Conservation (phyloP, 2,797 vertebrate species). For the Megalops cyprinoides region DNA sequence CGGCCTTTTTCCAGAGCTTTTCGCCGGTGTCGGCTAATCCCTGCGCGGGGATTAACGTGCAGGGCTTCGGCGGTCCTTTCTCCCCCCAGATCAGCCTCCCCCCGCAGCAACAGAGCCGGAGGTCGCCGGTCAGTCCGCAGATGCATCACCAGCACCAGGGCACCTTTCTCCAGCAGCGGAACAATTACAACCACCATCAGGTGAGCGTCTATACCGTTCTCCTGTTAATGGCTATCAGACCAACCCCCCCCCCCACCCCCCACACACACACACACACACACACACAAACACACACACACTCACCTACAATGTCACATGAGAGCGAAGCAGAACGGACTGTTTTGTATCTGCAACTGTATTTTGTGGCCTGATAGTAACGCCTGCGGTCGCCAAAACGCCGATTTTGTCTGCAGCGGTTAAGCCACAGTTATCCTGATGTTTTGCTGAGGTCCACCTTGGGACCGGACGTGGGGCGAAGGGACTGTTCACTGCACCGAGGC, state of each 20-base stretch:
- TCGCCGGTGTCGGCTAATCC: conserved; percentile 86
- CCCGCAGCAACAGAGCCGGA: conserved; percentile 82
- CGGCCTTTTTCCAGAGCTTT: conserved; percentile 94
- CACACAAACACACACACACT: too few species aligned
- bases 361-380: neutral
- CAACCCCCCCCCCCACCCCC: too few species aligned
- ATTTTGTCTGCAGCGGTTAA: neutral
- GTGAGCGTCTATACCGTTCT: conserved; percentile 63
- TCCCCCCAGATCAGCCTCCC: conserved; percentile 87
- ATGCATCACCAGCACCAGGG: conserved; percentile 86
- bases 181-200: conserved; percentile 96
- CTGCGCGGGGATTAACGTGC: conserved; percentile 83
- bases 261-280: too few species aligned
- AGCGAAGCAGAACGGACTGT: neutral
- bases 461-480: neutral
- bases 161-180: conserved; percentile 91
- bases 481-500: neutral
- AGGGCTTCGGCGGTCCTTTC: conserved; percentile 84
- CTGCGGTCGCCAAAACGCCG: neutral
- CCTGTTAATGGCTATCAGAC: too few species aligned
- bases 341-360: neutral
- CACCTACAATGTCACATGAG: too few species aligned
- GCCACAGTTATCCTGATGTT: neutral
- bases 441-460: neutral
- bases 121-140: conserved; percentile 91